These are phyloP conservation scores for Hyles lineata DNA, from an alignment of 2,888 invertebrate genomes.

Conservation along the genomic window DNA sequence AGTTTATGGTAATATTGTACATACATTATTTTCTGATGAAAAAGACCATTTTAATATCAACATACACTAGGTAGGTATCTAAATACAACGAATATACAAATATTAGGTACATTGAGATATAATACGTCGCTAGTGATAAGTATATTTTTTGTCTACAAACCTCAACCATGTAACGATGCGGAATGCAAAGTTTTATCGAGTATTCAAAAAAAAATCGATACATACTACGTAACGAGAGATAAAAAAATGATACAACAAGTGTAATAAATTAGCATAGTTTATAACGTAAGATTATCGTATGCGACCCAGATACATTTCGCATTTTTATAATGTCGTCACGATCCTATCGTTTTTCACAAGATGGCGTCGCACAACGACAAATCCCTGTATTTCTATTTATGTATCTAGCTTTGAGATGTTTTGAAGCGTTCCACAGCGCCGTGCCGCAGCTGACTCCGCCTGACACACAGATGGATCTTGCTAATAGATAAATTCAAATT, in stretches of 20 bases:
- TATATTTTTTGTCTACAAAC: no score
- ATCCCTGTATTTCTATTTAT: slow-evolving; percentile 84
- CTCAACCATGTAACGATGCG: no score
- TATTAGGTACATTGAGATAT: no score
- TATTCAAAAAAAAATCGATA: background rate
- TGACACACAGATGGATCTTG: slow-evolving; percentile 23
- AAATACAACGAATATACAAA: no score
- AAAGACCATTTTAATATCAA: background rate
- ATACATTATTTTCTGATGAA: background rate
- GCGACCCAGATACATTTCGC: slow-evolving; percentile 67
- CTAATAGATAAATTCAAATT: slow-evolving; percentile 45
- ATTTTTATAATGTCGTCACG: slow-evolving; percentile 73
- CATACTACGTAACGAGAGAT: background rate
- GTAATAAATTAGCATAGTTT: background rate
- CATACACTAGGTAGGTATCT: background rate
- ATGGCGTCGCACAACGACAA: slow-evolving; percentile 83
- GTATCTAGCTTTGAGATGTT: slow-evolving; percentile 72
- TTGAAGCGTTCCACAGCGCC: slow-evolving; percentile 26
- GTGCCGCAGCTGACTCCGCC: slow-evolving; percentile 21
- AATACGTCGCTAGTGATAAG: no score
- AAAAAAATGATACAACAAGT: background rate
- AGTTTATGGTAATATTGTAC: background rate
- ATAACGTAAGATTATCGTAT: background rate
- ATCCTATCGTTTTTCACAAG: slow-evolving; percentile 85
- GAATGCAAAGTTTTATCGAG: no score